Conservation (phyloP, 37 sponge, comb jelly and placozoan genomes). For the Crambe crambe region DNA sequence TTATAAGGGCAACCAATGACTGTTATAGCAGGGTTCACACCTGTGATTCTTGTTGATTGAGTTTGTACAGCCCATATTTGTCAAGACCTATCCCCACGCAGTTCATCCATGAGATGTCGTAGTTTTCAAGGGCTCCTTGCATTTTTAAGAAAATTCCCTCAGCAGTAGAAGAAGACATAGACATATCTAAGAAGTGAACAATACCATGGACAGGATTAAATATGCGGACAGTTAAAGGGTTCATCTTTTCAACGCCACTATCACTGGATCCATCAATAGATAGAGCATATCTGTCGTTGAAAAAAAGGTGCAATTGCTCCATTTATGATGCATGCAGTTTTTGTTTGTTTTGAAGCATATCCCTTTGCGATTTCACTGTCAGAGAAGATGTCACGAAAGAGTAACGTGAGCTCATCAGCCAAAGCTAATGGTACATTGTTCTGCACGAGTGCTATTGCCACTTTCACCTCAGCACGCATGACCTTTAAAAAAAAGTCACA, state of each 20-base stretch:
- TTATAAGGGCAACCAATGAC: too few relatives aligned
- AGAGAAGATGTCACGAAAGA: conserved; percentile 46
- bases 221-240: conserved; percentile 57
- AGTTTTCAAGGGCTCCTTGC: conserved; percentile 17
- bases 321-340: conserved; percentile 77
- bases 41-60: too few relatives aligned
- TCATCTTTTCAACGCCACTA: conserved; percentile 62
- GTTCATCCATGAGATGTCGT: conserved; percentile 38
- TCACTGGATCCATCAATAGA: conserved; percentile 79
- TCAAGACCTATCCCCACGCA: conserved; percentile 59
- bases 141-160: conserved; percentile 52
- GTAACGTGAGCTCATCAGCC: conserved; percentile 52
- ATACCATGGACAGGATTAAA: conserved; percentile 14
- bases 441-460: conserved; percentile 45
- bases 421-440: conserved; percentile 61
- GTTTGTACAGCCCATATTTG: too few relatives aligned
- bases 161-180: conserved; percentile 27
- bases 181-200: conserved; percentile 56
- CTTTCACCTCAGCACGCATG: conserved; percentile 57
- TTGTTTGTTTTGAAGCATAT: conserved; percentile 44
- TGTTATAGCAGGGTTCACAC: conserved; percentile 65
- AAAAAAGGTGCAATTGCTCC: conserved; percentile 56
- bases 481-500: conserved; percentile 4
- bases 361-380: conserved; percentile 37
- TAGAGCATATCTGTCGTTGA: conserved; percentile 34